These are phyloP conservation scores for Asobara japonica DNA, from an alignment of 1,140 invertebrate species.

Conservation along the genomic window DNA sequence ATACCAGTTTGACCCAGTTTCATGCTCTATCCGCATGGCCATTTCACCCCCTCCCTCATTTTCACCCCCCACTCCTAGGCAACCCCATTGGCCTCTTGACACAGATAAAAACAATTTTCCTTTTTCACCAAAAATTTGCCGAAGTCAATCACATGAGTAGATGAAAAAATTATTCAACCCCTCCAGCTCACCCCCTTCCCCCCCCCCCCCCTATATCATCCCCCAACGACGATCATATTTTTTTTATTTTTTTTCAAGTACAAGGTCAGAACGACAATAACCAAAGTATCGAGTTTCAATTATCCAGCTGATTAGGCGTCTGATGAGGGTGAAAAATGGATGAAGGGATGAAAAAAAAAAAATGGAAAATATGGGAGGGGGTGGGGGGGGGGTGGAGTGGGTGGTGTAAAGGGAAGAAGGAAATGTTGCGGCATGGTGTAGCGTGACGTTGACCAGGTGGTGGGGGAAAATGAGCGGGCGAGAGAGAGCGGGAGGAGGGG, in stretches of 20 bases:
- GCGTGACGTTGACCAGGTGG: constrained; percentile 22
- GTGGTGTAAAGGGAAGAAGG: background rate
- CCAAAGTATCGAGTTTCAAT: background rate
- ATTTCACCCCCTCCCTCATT: constrained; percentile 27
- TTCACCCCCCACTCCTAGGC: background rate
- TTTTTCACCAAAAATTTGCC: background rate
- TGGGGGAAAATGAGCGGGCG: too few relatives aligned
- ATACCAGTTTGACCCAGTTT: constrained; percentile 40
- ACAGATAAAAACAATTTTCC: background rate
- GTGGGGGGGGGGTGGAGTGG: background rate
- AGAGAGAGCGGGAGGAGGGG: background rate
- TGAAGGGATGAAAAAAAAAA: background rate
- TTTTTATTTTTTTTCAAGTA: too few relatives aligned
- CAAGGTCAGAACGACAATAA: background rate
- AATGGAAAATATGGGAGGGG: background rate
- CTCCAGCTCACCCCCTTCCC: background rate
- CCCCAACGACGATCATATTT: too few relatives aligned
- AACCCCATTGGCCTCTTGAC: background rate
- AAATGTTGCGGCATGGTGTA: constrained; percentile 27
- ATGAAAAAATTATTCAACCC: background rate
- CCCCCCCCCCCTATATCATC: background rate
- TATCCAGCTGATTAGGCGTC: background rate
- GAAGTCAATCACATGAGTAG: background rate
- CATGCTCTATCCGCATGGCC: constrained; percentile 34
- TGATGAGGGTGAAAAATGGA: background rate